phyloP scores from a whole-genome alignment of 2,888 invertebrate species.

The Pardosa pseudoannulata region DNA sequence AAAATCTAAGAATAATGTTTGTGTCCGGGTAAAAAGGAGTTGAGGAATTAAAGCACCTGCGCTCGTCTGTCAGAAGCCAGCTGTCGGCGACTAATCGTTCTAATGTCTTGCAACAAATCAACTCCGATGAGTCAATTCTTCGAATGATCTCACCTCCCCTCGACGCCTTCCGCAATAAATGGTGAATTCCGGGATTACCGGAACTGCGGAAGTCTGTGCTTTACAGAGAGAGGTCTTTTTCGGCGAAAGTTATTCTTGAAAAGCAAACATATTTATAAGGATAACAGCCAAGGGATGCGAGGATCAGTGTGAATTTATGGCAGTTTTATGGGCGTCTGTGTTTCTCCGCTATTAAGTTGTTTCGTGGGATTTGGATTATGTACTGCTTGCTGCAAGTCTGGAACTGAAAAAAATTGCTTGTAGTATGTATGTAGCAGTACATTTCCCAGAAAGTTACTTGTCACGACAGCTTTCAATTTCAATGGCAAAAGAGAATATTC shows the following conservation, averaged over 20 bases:
- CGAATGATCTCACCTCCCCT: constrained; percentile 23
- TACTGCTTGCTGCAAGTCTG: too few species aligned
- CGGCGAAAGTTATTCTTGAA: neutral
- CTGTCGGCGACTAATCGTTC: constrained; percentile 53
- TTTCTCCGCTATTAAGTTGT: neutral
- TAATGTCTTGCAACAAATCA: constrained; percentile 55
- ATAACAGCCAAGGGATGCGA: neutral
- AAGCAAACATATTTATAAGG: constrained; percentile 15
- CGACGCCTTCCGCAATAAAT: constrained; percentile 32
- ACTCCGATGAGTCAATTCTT: constrained; percentile 50
- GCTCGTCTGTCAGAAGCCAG: constrained; percentile 34
- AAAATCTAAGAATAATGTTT: constrained; percentile 60
- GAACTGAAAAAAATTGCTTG: too few species aligned
- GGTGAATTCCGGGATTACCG: constrained; percentile 17
- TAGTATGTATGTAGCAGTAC: too few species aligned
- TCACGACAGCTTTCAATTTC: too few species aligned
- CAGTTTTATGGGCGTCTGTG: neutral
- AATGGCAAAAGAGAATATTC: too few species aligned
- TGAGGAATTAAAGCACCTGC: constrained; percentile 53
- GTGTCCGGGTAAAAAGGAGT: constrained; percentile 38
- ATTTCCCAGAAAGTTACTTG: too few species aligned
- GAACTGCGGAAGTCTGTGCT: neutral
- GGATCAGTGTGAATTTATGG: neutral
- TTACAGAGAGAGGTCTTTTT: neutral
- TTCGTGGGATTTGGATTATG: too few species aligned